Percentiles rank a stretch among this genome's conserved stretches.
Conservation (phyloP, 2,113 vertebrate genomes). For the Neodon shergylaensis region DNA sequence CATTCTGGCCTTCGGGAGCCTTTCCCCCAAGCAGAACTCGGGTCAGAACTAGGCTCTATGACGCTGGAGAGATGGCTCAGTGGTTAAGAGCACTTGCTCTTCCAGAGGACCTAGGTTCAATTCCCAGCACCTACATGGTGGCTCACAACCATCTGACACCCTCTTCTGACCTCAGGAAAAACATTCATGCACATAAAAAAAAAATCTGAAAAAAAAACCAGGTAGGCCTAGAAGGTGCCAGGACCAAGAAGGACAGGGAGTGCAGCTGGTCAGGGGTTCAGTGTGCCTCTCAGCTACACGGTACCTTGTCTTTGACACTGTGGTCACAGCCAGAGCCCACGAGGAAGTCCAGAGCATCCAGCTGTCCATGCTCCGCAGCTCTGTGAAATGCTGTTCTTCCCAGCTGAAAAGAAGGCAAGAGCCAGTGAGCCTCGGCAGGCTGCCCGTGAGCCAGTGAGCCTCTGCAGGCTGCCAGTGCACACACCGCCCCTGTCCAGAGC, state of each 20-base stretch:
- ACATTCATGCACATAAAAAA: background rate
- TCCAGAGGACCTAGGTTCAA: background rate
- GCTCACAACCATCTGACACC: background rate
- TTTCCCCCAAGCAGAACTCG: background rate
- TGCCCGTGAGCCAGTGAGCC: background rate
- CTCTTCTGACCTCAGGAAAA: background rate
- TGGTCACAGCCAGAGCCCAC: conserved; percentile 89
- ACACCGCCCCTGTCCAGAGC: background rate
- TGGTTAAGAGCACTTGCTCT: background rate
- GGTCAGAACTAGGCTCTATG: background rate
- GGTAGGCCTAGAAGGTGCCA: background rate
- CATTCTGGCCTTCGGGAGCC: background rate
- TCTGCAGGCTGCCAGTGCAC: background rate
- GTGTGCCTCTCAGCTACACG: fast-evolving
- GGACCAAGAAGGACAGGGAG: background rate
- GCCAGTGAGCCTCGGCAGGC: background rate
- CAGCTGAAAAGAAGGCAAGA: conserved; percentile 68
- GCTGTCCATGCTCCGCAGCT: conserved; percentile 88
- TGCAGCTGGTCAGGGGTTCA: background rate
- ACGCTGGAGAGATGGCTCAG: background rate
- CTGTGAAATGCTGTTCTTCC: conserved; percentile 91
- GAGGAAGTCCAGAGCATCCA: conserved; percentile 91
- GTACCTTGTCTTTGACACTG: conserved; percentile 92
- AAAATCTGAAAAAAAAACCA: background rate
- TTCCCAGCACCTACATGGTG: background rate